Evolutionary conservation across 2,888 invertebrate genomes (phyloP).

Genomic region (Chymomyza fuscimana): DNA sequence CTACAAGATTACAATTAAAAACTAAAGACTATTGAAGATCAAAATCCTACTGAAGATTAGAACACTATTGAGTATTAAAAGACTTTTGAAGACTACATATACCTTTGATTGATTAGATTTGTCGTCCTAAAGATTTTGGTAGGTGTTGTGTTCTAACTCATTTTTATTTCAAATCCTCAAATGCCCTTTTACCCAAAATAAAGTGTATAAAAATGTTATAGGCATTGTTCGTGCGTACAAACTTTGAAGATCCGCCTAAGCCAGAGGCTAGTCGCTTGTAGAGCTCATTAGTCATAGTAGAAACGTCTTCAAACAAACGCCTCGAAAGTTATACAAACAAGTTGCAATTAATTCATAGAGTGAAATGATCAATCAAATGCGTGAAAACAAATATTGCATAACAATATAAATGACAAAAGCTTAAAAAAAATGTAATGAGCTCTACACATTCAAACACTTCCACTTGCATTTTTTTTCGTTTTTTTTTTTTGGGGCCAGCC

Average conservation of each 20-base stretch:
- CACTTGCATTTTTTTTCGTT: neutral
- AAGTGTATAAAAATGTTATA: too few species aligned
- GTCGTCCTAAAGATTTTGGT: too few species aligned
- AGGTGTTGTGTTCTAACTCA: too few species aligned
- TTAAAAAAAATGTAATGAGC: neutral
- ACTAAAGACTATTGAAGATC: too few species aligned
- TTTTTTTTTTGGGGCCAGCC: neutral
- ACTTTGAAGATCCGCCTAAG: neutral
- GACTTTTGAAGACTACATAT: too few species aligned
- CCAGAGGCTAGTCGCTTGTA: neutral
- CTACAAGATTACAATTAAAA: too few species aligned
- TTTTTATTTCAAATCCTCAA: too few species aligned
- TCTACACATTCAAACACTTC: neutral
- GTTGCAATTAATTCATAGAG: constrained; percentile 40
- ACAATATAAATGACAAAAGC: constrained; percentile 21
- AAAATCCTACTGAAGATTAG: too few species aligned
- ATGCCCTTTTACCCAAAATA: too few species aligned
- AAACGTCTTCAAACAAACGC: neutral
- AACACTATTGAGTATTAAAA: too few species aligned
- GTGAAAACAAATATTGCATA: constrained; percentile 48
- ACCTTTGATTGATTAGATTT: too few species aligned
- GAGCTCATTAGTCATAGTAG: neutral
- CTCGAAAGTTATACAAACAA: constrained; percentile 43
- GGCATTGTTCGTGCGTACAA: too few species aligned
- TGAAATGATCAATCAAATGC: constrained; percentile 42